These are phyloP conservation scores for Thinocorus orbignyianus DNA, from an alignment of 2,113 vertebrate genomes.

Conservation along the genomic window DNA sequence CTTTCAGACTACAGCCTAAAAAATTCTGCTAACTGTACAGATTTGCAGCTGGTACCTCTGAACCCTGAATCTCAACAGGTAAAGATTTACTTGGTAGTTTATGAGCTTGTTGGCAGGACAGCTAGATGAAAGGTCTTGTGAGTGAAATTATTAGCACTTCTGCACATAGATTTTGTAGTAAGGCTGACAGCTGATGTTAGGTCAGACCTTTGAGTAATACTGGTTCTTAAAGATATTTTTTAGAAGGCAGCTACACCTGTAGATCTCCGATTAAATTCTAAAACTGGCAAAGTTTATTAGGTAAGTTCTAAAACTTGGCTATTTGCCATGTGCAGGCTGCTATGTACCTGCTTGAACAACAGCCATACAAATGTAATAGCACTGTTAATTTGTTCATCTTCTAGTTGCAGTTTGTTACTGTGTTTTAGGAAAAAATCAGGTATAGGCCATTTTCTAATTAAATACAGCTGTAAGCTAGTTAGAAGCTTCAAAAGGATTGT, in stretches of 20 bases:
- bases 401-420: not conserved
- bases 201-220: not conserved
- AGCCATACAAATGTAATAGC: not conserved
- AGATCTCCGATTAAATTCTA: not conserved
- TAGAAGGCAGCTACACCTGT: not conserved
- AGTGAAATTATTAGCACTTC: not conserved
- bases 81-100: not conserved
- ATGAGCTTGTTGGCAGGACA: not conserved
- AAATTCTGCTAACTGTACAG: slow-evolving; percentile 62
- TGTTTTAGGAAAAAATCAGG: not conserved
- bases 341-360: not conserved
- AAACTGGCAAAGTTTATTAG: not conserved
- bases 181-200: not conserved
- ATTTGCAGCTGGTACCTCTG: slow-evolving; percentile 80
- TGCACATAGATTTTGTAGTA: not conserved
- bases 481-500: not conserved
- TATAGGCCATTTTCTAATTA: not conserved
- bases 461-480: not conserved
- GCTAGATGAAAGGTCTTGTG: not conserved
- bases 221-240: not conserved
- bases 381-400: not conserved
- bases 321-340: not conserved
- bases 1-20: slow-evolving; percentile 82
- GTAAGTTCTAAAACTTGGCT: not conserved
- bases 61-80: slow-evolving; percentile 85